Conservation (phyloP, 2,113 vertebrate species). For the Pterophyllum scalare region DNA sequence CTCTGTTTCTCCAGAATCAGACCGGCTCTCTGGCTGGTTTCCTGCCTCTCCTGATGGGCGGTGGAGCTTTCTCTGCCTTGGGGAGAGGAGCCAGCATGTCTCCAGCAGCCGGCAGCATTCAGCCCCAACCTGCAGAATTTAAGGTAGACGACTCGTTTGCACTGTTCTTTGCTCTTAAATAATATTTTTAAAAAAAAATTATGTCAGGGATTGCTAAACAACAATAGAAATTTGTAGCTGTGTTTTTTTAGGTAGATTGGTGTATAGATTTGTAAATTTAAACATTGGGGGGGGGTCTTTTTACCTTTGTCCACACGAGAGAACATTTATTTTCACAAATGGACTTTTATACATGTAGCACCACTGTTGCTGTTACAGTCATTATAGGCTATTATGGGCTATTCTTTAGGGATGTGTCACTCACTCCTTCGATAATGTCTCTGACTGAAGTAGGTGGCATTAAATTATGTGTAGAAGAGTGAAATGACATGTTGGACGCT, state of each 20-base stretch:
- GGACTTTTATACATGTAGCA: neutral
- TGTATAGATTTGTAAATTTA: neutral
- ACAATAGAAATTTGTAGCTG: no score
- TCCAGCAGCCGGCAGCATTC: neutral
- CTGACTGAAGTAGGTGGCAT: no score
- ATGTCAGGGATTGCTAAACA: no score
- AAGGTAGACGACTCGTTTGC: neutral
- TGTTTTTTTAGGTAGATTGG: no score
- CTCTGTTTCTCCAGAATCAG: slow-evolving; percentile 73
- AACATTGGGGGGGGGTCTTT: no score
- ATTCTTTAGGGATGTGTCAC: no score
- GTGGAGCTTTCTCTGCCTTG: slow-evolving; percentile 66
- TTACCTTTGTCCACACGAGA: neutral
- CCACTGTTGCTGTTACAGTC: neutral
- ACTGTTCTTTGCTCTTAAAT: neutral
- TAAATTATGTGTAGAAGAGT: neutral
- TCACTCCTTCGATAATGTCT: no score
- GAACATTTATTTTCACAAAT: no score
- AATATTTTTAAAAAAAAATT: no score
- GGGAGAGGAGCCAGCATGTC: slow-evolving; percentile 19
- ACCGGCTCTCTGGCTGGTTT: slow-evolving; percentile 67
- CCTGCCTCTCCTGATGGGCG: slow-evolving; percentile 79
- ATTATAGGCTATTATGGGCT: no score
- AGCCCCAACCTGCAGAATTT: slow-evolving; percentile 7
- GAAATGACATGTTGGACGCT: neutral